Evolutionary conservation across 1,140 invertebrate species (phyloP).

Genomic region (Achatina immaculata): DNA sequence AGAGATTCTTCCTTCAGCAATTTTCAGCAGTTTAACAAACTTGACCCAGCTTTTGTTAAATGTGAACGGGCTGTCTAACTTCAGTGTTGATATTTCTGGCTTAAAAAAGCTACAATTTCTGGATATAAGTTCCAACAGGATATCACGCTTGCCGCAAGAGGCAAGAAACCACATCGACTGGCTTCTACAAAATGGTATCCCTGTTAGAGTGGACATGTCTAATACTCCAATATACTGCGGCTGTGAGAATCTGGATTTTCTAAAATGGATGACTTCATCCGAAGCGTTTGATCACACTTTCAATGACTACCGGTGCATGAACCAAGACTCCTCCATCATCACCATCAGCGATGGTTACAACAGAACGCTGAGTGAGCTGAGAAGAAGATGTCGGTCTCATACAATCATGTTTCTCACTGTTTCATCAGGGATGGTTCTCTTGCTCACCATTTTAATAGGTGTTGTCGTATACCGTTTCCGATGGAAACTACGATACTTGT

Average conservation of each 20-base stretch:
- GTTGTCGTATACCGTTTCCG: constrained; percentile 47
- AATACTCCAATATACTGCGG: background rate
- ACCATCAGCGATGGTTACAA: background rate
- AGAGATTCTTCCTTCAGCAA: background rate
- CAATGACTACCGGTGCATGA: background rate
- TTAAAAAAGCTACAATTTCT: constrained; percentile 38
- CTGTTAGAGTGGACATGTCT: background rate
- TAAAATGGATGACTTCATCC: background rate
- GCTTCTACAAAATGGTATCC: background rate
- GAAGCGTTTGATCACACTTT: background rate
- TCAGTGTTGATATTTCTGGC: constrained; percentile 36
- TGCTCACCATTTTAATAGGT: constrained; percentile 28
- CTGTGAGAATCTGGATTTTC: constrained; percentile 5
- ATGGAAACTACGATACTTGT: constrained; percentile 55
- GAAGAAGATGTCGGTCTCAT: background rate
- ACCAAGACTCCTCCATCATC: background rate
- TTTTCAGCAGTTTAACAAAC: constrained; percentile 32
- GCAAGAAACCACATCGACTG: background rate
- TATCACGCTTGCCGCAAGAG: background rate
- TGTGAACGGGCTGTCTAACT: constrained; percentile 34
- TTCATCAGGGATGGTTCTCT: constrained; percentile 1
- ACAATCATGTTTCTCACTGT: constrained; percentile 29
- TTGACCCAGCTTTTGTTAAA: constrained; percentile 39
- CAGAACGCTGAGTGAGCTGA: background rate
- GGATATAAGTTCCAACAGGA: constrained; percentile 33